Conservation (phyloP, 2,113 vertebrate species). For the Carlito syrichta region DNA sequence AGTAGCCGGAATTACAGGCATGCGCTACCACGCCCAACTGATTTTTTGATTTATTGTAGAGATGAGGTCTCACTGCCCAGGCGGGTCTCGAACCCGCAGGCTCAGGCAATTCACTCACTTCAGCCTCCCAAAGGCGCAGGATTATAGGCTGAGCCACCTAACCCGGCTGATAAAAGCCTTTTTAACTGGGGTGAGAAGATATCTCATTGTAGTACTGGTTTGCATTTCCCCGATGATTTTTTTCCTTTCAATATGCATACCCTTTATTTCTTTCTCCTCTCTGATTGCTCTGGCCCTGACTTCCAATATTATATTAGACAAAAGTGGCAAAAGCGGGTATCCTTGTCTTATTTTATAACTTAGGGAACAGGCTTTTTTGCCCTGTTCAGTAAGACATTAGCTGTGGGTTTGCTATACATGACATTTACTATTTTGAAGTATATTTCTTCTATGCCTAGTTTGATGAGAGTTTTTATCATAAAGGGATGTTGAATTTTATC, state of each 20-base stretch:
- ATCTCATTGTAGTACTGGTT: no score
- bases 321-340: background rate
- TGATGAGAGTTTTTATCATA: background rate
- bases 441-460: background rate
- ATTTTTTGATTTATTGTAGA: no score
- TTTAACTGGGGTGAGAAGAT: no score
- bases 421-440: background rate
- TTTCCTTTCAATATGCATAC: background rate
- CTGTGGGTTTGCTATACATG: background rate
- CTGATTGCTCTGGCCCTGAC: background rate
- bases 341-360: background rate
- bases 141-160: no score
- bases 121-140: no score
- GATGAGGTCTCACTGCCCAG: no score
- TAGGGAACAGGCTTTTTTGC: background rate
- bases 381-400: background rate
- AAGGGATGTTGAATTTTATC: background rate
- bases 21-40: no score
- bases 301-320: background rate
- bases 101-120: no score
- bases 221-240: background rate
- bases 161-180: no score
- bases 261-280: background rate
- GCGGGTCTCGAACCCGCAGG: no score
- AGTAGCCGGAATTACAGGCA: no score